Evolutionary conservation across 2,888 invertebrate species (phyloP), one percentile per base, ranked within the genome.

Genomic region (Keiferia lycopersicella): DNA sequence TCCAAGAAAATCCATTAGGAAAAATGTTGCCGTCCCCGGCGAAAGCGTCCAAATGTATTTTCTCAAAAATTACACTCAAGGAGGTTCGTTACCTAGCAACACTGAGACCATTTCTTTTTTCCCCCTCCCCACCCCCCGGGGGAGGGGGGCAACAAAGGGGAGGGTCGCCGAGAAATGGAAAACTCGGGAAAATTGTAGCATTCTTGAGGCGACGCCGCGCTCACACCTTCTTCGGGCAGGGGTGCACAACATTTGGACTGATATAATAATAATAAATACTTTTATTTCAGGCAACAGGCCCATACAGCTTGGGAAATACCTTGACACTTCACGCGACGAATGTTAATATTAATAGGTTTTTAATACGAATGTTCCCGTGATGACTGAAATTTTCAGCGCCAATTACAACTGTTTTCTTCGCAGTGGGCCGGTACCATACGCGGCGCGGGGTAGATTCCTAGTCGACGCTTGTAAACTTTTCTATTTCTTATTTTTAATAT

Each of bases 111-210:
- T 84, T 87, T 86, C 84, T 85, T 88, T 88, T 84, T 83, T 80
- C 81, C 72, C 79, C 79, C 70, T 69, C 78, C 71, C 73, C 71
- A 68, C 30, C 41, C n/a, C 64, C 62, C 64, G 72, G 63, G 63
- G 62, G 61, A 62, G 66, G 67, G 67, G 67, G 64, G 64, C 66
- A 67, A 72, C 30, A 34, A 34, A 4, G 77, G 80, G 77, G 80
- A 76, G 79, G 84, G 83, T 82, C 82, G 83, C 79, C 84, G 87
- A 89, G 91, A 89, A 91, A 91, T 91, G 91, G 91, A 91, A 91
- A 91, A 91, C 91, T 91, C 91, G 84, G 88, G 91, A 91, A 91
- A 91, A 91, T 90, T 91, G 91, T 91, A 91, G 91, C 91, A 91
- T 91, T 91, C 91, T 91, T 91, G 91, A 91, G 91, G 91, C 90